A percentile compares a stretch with the other conserved stretches of the same genome.
Evolutionary conservation across 37 sponge, comb jelly and placozoan genomes (phyloP).

Genomic region (Halisarca cf. caerulea): DNA sequence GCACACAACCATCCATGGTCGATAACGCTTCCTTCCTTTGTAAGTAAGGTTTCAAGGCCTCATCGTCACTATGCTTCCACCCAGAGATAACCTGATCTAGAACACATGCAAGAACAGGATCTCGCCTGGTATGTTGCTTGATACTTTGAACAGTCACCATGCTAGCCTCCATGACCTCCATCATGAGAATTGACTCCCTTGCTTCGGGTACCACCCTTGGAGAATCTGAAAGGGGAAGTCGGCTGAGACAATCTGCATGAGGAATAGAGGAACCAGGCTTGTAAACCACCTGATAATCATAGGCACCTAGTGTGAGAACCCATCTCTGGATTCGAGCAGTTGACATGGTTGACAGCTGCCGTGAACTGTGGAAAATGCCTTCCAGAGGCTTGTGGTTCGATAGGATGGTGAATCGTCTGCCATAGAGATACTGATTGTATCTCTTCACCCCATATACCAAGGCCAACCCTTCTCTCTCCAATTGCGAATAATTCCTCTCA

Average conservation of each 20-base stretch:
- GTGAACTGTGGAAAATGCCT: too few relatives aligned
- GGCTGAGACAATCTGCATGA: background rate
- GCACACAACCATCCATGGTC: background rate
- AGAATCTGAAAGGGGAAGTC: background rate
- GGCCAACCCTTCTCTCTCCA: too few relatives aligned
- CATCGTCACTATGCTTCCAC: background rate
- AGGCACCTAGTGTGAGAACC: background rate
- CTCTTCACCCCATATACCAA: too few relatives aligned
- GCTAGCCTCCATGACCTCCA: background rate
- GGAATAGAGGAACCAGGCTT: background rate
- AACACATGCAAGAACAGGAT: background rate
- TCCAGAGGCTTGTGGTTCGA: too few relatives aligned
- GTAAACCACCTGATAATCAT: background rate
- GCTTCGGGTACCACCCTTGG: background rate
- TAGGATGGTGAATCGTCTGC: too few relatives aligned
- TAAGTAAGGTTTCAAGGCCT: background rate
- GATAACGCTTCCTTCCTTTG: background rate
- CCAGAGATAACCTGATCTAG: background rate
- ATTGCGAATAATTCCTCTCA: too few relatives aligned
- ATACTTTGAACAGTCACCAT: background rate
- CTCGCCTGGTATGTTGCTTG: background rate
- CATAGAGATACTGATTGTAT: too few relatives aligned
- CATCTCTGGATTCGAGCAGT: background rate
- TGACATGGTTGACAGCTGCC: too few relatives aligned
- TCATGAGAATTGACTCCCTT: background rate